Percentiles rank a stretch among this genome's conserved stretches.
These are phyloP conservation scores for Drosophila ananassae DNA, from an alignment of 1,140 invertebrate species.

Conservation along the genomic window DNA sequence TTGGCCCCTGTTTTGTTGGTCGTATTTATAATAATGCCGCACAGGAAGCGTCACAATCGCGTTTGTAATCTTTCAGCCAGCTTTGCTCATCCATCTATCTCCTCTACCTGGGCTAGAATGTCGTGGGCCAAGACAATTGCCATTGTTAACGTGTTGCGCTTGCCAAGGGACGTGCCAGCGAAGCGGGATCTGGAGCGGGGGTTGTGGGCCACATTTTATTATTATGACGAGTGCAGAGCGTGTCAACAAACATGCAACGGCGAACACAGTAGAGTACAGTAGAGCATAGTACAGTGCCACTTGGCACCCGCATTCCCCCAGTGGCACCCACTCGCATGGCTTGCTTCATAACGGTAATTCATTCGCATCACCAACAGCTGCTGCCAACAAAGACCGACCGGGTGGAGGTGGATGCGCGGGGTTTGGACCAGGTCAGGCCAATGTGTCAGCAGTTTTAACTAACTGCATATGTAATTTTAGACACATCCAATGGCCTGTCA, in stretches of 20 bases:
- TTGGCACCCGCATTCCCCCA: conserved; percentile 22
- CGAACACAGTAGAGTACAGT: conserved; percentile 12
- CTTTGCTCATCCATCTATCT: conserved; percentile 41
- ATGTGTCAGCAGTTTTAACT: conserved; percentile 62
- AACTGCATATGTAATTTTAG: conserved; percentile 68
- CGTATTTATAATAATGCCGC: neutral
- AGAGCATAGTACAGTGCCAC: conserved; percentile 3
- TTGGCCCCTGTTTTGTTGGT: neutral
- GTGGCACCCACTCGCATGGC: conserved; percentile 38
- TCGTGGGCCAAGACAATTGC: conserved; percentile 68
- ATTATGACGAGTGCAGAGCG: conserved; percentile 64
- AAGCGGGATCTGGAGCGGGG: neutral
- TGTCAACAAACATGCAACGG: conserved; percentile 74
- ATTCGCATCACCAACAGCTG: conserved; percentile 55
- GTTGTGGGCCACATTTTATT: conserved; percentile 55
- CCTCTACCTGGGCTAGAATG: conserved; percentile 39
- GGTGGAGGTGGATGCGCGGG: neutral
- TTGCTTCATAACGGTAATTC: conserved; percentile 64
- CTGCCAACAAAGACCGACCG: neutral
- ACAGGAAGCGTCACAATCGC: conserved; percentile 22
- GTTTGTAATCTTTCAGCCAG: conserved; percentile 25
- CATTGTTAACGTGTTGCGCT: conserved; percentile 58
- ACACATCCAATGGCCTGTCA: conserved; percentile 56
- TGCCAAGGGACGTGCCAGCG: neutral
- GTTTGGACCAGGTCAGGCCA: conserved; percentile 25